phyloP scores from a whole-genome alignment of 2,113 vertebrate species.

The Propithecus coquereli region DNA sequence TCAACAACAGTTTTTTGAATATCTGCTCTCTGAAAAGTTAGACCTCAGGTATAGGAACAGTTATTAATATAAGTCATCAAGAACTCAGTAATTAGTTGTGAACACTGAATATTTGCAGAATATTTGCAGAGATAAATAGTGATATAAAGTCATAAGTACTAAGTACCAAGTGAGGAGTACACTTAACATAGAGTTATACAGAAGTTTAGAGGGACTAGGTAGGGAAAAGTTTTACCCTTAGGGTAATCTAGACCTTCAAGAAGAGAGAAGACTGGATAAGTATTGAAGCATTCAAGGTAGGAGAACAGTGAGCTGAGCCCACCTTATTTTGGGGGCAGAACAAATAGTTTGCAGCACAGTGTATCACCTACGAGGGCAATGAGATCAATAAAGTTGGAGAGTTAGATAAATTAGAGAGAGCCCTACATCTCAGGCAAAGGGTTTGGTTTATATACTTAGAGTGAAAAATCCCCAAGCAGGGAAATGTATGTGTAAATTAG shows the following conservation, averaged over 20 bases:
- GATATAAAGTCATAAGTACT: neutral
- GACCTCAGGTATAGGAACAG: neutral
- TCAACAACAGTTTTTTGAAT: slow-evolving; percentile 2
- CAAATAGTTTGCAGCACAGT: neutral
- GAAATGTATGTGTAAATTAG: neutral
- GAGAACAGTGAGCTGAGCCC: neutral
- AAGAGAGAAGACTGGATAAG: neutral
- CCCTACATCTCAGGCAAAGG: neutral
- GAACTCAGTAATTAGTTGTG: slow-evolving; percentile 36
- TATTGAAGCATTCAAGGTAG: neutral
- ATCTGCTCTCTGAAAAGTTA: slow-evolving; percentile 48
- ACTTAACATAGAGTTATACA: neutral
- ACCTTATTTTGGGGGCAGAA: neutral
- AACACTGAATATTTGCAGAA: slow-evolving; percentile 11
- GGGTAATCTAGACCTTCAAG: neutral
- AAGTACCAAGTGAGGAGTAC: neutral
- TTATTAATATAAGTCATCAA: neutral
- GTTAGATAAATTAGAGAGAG: neutral
- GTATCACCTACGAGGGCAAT: neutral
- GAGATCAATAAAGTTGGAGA: neutral
- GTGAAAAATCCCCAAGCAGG: neutral
- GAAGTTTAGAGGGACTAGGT: neutral
- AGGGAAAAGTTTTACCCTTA: neutral
- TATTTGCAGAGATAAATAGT: slow-evolving; percentile 21
- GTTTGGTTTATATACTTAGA: neutral